Evolutionary conservation across 2,888 invertebrate species (phyloP), one percentile per base, ranked within the genome.

Genomic region (Polydrusus pterygomalis): DNA sequence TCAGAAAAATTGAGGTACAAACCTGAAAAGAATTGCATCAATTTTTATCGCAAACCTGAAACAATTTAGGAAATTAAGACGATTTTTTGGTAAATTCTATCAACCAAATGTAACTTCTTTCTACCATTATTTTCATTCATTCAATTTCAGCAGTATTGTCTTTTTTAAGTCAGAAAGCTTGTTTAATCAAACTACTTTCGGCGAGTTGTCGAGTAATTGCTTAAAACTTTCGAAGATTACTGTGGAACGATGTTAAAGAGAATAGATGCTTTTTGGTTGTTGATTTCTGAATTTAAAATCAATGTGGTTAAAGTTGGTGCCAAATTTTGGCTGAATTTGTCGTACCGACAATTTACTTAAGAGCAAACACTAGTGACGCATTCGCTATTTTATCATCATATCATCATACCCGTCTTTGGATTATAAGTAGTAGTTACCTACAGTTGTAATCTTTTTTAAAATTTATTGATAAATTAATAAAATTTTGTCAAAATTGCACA

Each of bases 71-170:
- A 25, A 25, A 34, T 34, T 34, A 10, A 43, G 30, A 25, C 54
- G 45, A 69, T 30, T 74, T 58, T 64, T 64, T 74, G 74, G 74
- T 69, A 74, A 74, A 74, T 74, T 69, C 56, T 18, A 30, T 17
- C 65, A 65, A 65, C 54, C 34, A 69, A 74, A 70, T 60, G 56
- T 54, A 75, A 68, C 54, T 64, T 65, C 38, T 11, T 49, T 64
- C 68, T 75, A 75, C 70, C 65, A 65, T 17, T 49, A 47, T n/a
- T 56, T 76, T 76, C 72, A 67, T 67, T 76, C 63, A 64, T 72
- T 54, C 76, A 68, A 76, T 72, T 76, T 76, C 72, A 34, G 68
- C 69, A 43, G 69, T 76, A 76, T 76, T 76, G 76, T 76, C 76
- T 71, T 76, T 76, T 76, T 62, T 45, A 68, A 71, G 70, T 67